phyloP scores from a whole-genome alignment of 2,113 vertebrate species.

The Leucopternis melanops region DNA sequence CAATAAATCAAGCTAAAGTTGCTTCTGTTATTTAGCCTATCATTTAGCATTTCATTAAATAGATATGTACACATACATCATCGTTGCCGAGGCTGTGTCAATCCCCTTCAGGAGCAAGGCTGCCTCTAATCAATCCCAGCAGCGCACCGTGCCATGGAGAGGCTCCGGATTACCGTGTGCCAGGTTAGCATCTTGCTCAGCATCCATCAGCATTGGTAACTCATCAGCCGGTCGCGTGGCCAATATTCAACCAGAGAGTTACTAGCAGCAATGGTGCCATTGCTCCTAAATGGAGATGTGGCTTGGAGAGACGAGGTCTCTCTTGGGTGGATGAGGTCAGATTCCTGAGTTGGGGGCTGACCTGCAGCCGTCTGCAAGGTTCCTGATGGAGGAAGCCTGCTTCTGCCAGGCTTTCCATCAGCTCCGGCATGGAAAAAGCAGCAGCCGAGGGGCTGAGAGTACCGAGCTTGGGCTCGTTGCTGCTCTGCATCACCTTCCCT shows the following conservation, averaged over 20 bases:
- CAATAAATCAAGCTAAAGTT: slow-evolving; percentile 44
- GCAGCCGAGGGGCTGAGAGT: background rate
- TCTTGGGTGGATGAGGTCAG: background rate
- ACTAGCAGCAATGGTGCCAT: background rate
- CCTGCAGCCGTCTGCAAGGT: background rate
- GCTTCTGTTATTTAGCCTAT: slow-evolving; percentile 13
- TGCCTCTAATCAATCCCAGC: background rate
- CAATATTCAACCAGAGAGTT: accelerated
- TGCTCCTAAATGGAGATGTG: background rate
- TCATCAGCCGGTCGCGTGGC: accelerated
- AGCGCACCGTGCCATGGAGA: accelerated
- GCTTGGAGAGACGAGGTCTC: background rate
- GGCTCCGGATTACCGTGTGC: accelerated
- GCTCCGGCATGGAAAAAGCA: background rate
- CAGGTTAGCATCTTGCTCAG: background rate
- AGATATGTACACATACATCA: background rate
- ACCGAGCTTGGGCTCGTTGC: background rate
- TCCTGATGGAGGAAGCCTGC: background rate
- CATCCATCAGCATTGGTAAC: accelerated
- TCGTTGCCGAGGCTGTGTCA: background rate
- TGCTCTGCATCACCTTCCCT: background rate
- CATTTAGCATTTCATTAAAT: slow-evolving; percentile 43
- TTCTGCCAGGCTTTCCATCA: background rate
- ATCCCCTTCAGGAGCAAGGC: background rate
- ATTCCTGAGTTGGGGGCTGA: background rate